phyloP scores from a whole-genome alignment of 1,140 invertebrate genomes.

The Metopolophium dirhodum region DNA sequence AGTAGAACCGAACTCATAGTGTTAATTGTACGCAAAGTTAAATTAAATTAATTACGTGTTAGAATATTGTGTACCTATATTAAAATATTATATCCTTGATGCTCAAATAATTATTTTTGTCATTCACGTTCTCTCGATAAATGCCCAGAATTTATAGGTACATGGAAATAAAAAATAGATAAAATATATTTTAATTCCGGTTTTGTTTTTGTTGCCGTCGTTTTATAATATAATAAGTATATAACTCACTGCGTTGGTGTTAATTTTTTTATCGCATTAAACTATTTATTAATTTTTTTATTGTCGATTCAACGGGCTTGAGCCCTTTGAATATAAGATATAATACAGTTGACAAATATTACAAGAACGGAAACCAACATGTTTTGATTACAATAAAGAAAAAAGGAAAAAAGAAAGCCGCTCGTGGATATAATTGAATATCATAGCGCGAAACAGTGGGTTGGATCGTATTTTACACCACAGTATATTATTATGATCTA shows the following conservation, averaged over 20 bases:
- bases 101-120: background rate
- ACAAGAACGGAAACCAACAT: no score
- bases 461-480: no score
- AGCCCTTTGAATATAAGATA: no score
- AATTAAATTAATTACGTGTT: background rate
- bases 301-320: no score
- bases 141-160: background rate
- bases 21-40: background rate
- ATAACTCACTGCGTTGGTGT: background rate
- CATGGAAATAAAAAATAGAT: background rate
- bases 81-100: background rate
- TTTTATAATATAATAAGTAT: background rate
- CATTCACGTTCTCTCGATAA: background rate
- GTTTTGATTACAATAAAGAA: no score
- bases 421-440: background rate
- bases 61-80: no score
- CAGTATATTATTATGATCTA: no score
- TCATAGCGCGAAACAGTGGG: no score
- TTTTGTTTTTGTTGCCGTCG: background rate
- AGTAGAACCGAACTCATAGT: no score
- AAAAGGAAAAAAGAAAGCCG: background rate
- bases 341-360: no score
- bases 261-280: background rate
- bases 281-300: no score
- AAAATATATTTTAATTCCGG: background rate